phyloP scores from a whole-genome alignment of 2,888 invertebrate species.

The Clostera curtula region DNA sequence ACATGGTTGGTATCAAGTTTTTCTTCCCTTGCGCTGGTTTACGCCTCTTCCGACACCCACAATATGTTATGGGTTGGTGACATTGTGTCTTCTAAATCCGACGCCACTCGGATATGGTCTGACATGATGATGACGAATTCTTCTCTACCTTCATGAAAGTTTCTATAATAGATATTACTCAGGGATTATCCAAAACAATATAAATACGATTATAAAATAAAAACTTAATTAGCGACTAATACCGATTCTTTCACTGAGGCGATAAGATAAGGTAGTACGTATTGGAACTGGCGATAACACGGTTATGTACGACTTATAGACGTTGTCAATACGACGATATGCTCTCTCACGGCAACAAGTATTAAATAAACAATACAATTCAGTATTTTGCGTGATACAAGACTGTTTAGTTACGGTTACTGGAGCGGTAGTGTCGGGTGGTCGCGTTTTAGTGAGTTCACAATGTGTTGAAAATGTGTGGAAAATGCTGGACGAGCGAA shows the following conservation, averaged over 20 bases:
- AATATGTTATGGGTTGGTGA: too few species aligned
- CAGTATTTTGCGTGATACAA: conserved; percentile 10
- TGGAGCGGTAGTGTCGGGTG: conserved; percentile 13
- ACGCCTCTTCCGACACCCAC: too few species aligned
- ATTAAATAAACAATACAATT: conserved; percentile 20
- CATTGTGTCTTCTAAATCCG: too few species aligned
- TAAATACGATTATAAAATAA: conserved; percentile 7
- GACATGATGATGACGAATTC: too few species aligned
- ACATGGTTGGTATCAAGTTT: too few species aligned
- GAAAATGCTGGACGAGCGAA: conserved; percentile 33
- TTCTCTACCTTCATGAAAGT: too few species aligned
- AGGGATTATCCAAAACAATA: too few species aligned
- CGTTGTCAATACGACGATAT: conserved; percentile 59
- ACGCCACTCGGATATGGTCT: too few species aligned
- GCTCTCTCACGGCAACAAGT: conserved; percentile 36
- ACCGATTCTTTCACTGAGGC: conserved; percentile 40
- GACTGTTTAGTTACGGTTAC: conserved; percentile 6
- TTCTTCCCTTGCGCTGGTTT: too few species aligned
- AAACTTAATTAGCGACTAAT: conserved; percentile 16
- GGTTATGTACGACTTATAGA: conserved; percentile 49
- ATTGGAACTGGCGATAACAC: conserved; percentile 53
- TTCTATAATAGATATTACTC: too few species aligned
- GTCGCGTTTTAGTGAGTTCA: conserved; percentile 12
- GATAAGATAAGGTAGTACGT: conserved; percentile 66
- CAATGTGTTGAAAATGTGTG: conserved; percentile 22